Conservation (phyloP, 2,888 invertebrate species). For the Tineola bisselliella region DNA sequence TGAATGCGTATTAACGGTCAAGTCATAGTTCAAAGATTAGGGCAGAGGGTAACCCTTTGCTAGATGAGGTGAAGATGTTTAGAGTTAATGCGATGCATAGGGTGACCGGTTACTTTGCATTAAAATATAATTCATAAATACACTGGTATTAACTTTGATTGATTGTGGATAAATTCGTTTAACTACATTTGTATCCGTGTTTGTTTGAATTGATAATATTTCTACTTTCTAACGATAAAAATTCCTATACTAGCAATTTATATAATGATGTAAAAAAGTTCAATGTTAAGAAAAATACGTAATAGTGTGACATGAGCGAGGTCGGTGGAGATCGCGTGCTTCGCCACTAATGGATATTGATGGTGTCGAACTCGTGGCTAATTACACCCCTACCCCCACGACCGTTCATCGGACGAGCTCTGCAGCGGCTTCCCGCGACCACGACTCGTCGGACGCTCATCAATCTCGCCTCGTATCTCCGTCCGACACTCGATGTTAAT, state of each 20-base stretch:
- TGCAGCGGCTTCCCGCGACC: constrained; percentile 17
- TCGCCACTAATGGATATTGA: constrained; percentile 66
- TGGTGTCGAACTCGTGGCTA: constrained; percentile 51
- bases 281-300: not conserved
- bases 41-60: constrained; percentile 61
- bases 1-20: constrained; percentile 68
- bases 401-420: not conserved
- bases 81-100: constrained; percentile 39
- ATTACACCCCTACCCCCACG: constrained; percentile 44
- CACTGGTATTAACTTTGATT: not conserved
- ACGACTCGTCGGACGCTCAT: constrained; percentile 30
- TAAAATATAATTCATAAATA: not conserved
- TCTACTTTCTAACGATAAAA: too few relatives aligned
- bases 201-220: too few relatives aligned
- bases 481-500: constrained; percentile 27
- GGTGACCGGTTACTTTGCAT: not conserved
- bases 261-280: too few relatives aligned
- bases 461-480: constrained; percentile 37
- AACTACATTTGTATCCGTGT: not conserved
- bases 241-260: too few relatives aligned
- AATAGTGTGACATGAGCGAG: constrained; percentile 17
- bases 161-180: not conserved
- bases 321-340: constrained; percentile 50
- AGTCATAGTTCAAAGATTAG: constrained; percentile 69
- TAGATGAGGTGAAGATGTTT: constrained; percentile 52